Evolutionary conservation across 2,888 invertebrate genomes (phyloP), one percentile per base, ranked within the genome.

Genomic region (Syritta pipiens): DNA sequence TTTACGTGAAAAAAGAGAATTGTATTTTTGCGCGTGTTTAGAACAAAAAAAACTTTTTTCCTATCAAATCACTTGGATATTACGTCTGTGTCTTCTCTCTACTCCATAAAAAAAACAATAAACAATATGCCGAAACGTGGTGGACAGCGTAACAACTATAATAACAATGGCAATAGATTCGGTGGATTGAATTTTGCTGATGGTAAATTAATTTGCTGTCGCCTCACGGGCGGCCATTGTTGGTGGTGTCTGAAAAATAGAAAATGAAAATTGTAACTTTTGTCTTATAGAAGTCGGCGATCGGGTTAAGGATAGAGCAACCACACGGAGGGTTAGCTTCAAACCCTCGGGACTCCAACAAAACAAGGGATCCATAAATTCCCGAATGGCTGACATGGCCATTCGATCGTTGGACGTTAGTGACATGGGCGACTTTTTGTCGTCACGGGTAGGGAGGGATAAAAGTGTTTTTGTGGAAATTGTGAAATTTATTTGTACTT

Each of bases 261-360:
- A 28, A 59, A 17, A 9, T 20, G 14, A 48, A 30, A 32, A 48
- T 4, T 30, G 5, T 62, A 28, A 37, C 24, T 17, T 5, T 67
- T 30, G 19, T 28, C 12, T 53, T 60, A 0, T 42, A 83, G 84
- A 83, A 14, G 83, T 83, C 44, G 84, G 84, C 79, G 86, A 85
- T 35, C 84, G 85, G 3, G 82, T 83, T 62, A 86, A 86, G 32
- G 85, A 86, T 4, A 85, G 85, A 24, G 85, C 86, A 12, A 85
- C 85, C 14, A 88, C 86, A 14, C 84, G 89, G 6, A 84, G 88
- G 17, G 89, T 89, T 30, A 89, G 89, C 72, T 89, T 89, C 62
- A 89, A 89, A 53, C 85, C 89, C 0, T 85, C 86, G 1, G 83
- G 83, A 2, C 74, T 84, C n/a, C 84, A 84, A 17, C 84, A 82